phyloP scores from a whole-genome alignment of 2,797 vertebrate genomes.

The Rhinogobio ventralis region DNA sequence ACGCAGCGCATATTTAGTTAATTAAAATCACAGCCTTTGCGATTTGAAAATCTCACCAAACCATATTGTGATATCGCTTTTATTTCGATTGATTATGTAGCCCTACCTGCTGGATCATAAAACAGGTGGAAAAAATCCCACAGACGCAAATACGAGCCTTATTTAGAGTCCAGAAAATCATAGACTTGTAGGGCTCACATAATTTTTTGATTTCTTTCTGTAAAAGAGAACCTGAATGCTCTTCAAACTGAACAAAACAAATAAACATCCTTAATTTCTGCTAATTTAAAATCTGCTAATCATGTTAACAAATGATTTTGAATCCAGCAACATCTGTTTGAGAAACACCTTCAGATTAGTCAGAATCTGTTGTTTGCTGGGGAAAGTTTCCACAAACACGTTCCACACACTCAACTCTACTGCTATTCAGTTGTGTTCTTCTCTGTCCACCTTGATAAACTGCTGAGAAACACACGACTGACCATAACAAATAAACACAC shows the following conservation, averaged over 20 bases:
- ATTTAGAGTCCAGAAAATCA: not conserved
- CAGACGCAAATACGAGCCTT: not conserved
- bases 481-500: conserved; percentile 43
- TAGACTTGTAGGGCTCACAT: not conserved
- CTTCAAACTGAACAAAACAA: not conserved
- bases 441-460: not conserved
- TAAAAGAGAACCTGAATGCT: not conserved
- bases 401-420: not conserved
- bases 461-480: conserved; percentile 32
- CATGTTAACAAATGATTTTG: not conserved
- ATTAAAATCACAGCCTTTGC: not conserved
- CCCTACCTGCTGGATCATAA: no score
- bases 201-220: not conserved
- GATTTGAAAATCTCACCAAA: not conserved
- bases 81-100: not conserved
- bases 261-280: not conserved
- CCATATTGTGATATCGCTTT: no score
- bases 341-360: not conserved
- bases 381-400: conserved; percentile 9
- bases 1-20: not conserved
- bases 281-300: not conserved
- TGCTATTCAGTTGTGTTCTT: not conserved
- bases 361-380: not conserved
- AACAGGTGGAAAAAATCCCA: no score
- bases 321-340: not conserved